Conservation (phyloP, 2,113 vertebrate genomes). For the Microcebus ravelobensis region DNA sequence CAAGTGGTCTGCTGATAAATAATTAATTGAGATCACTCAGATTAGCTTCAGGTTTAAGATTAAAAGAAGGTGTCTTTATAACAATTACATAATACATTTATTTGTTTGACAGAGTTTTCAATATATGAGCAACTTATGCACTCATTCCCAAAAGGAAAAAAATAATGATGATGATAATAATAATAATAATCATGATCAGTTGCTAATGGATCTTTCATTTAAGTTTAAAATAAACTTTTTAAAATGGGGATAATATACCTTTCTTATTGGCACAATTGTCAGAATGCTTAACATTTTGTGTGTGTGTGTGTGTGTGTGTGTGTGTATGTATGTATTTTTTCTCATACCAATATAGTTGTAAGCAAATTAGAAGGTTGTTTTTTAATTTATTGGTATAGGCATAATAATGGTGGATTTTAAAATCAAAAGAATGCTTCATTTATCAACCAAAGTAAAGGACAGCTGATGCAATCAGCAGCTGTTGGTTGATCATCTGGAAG, state of each 20-base stretch:
- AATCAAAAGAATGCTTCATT: conserved; percentile 53
- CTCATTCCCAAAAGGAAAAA: conserved; percentile 1
- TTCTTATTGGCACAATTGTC: neutral
- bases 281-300: neutral
- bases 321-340: neutral
- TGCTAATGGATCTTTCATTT: neutral
- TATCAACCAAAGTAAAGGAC: conserved; percentile 34
- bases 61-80: neutral
- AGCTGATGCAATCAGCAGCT: conserved; percentile 50
- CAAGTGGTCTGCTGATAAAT: neutral
- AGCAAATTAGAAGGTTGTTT: neutral
- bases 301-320: neutral
- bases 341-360: neutral
- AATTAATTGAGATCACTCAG: neutral
- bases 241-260: neutral
- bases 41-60: neutral
- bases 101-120: neutral
- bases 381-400: neutral
- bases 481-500: conserved; percentile 55
- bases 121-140: conserved; percentile 25
- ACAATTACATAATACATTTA: neutral
- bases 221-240: neutral
- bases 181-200: neutral
- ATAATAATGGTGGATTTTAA: conserved; percentile 3
- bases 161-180: neutral